Percentiles rank a stretch among this genome's conserved stretches.
These are phyloP conservation scores for Plebejus melissa DNA, from an alignment of 2,888 invertebrate species.

Conservation along the genomic window DNA sequence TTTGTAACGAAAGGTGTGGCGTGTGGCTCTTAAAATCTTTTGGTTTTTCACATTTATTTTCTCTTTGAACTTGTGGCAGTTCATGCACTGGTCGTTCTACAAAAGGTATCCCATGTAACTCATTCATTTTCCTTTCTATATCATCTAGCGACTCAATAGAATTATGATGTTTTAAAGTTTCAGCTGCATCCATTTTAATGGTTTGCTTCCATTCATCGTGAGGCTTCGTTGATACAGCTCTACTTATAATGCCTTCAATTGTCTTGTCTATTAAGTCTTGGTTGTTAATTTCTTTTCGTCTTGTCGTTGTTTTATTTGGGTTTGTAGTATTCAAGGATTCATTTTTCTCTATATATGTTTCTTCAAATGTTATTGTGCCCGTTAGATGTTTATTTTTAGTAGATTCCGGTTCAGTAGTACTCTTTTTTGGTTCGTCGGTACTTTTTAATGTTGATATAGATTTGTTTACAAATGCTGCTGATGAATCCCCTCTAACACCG, in stretches of 20 bases:
- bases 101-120: conserved; percentile 67
- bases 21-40: conserved; percentile 47
- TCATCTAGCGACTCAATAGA: conserved; percentile 52
- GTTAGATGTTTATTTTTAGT: conserved; percentile 1
- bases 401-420: neutral
- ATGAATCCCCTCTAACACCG: conserved; percentile 51
- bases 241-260: conserved; percentile 66
- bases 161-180: conserved; percentile 41
- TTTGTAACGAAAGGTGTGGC: conserved; percentile 50
- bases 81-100: conserved; percentile 61
- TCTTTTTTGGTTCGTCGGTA: conserved; percentile 43
- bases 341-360: conserved; percentile 36
- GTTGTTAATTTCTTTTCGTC: conserved; percentile 56
- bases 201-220: conserved; percentile 43
- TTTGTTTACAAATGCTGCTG: conserved; percentile 50
- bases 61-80: conserved; percentile 46
- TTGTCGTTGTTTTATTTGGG: conserved; percentile 40
- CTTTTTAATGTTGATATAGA: conserved; percentile 33
- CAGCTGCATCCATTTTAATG: conserved; percentile 36
- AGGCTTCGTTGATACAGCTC: conserved; percentile 48
- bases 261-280: conserved; percentile 69
- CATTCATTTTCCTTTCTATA: conserved; percentile 73
- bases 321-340: conserved; percentile 36
- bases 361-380: conserved; percentile 1
- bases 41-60: conserved; percentile 46